Evolutionary conservation across 2,888 invertebrate species (phyloP).

Genomic region (Bombylius major): DNA sequence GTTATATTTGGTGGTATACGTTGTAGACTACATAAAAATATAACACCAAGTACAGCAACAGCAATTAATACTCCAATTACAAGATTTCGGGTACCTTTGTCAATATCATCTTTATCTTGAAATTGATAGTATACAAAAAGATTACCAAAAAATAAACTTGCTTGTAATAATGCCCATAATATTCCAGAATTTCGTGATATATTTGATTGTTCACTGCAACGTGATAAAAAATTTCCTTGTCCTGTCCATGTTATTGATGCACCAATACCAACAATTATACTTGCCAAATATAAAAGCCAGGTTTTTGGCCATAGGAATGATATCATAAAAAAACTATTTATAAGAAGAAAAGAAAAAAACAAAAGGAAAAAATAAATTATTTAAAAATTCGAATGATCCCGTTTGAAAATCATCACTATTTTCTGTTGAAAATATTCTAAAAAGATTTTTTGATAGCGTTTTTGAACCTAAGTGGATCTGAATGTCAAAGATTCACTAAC

Average conservation of each 20-base stretch:
- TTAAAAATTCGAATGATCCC: no score
- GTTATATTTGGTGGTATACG: slow-evolving; percentile 39
- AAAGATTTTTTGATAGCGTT: no score
- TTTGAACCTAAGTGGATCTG: no score
- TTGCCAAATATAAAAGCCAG: slow-evolving; percentile 72
- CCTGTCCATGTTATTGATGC: slow-evolving; percentile 95
- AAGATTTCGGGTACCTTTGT: slow-evolving; percentile 53
- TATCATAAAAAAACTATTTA: slow-evolving; percentile 70
- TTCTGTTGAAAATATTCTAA: no score
- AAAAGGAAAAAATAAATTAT: neutral
- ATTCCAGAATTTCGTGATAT: slow-evolving; percentile 90
- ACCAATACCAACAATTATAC: slow-evolving; percentile 76
- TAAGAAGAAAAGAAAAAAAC: slow-evolving; percentile 22
- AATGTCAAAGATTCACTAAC: no score
- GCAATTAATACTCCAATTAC: slow-evolving; percentile 71
- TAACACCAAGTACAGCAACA: slow-evolving; percentile 57
- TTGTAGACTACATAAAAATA: slow-evolving; percentile 52
- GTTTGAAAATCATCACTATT: no score
- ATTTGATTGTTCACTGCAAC: slow-evolving; percentile 77
- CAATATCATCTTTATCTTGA: slow-evolving; percentile 63
- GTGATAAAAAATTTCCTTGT: slow-evolving; percentile 82
- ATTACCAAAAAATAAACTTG: slow-evolving; percentile 91
- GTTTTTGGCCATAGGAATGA: slow-evolving; percentile 75
- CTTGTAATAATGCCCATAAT: slow-evolving; percentile 94
- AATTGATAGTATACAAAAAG: slow-evolving; percentile 88